A percentile compares a stretch with the other conserved stretches of the same genome.
Evolutionary conservation across 92 coral and sea anemone genomes (phyloP).

Genomic region (Meandrina meandrites): DNA sequence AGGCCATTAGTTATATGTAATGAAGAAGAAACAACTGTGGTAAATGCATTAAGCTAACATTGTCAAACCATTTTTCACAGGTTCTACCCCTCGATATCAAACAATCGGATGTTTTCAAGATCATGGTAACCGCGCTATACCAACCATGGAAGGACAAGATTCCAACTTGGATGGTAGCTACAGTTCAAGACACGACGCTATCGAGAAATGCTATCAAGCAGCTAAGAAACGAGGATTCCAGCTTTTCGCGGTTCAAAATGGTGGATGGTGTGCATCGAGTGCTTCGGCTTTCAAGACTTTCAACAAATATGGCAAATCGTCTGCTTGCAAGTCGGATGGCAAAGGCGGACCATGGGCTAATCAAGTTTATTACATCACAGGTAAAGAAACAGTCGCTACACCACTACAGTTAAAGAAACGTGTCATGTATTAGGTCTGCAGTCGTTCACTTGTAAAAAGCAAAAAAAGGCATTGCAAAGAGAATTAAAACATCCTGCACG

Average conservation of each 20-base stretch:
- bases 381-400: not conserved
- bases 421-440: not conserved
- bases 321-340: constrained; percentile 31
- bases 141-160: not conserved
- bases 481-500: too few relatives aligned
- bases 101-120: not conserved
- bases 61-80: not conserved
- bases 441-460: too few relatives aligned
- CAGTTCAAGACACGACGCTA: not conserved
- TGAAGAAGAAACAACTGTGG: too few relatives aligned
- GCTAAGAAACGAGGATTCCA: not conserved
- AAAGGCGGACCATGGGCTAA: constrained; percentile 23
- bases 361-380: constrained; percentile 5
- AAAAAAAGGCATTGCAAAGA: too few relatives aligned
- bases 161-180: not conserved
- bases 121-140: not conserved
- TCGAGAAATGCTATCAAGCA: not conserved
- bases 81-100: not conserved
- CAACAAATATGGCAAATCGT: constrained; percentile 34
- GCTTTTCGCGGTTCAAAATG: not conserved
- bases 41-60: not conserved
- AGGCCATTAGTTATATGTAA: too few relatives aligned
- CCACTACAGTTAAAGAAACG: not conserved
- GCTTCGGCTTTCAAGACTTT: constrained; percentile 24
- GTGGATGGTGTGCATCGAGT: constrained; percentile 7